Evolutionary conservation across 92 coral and sea anemone species (phyloP).

Genomic region (Nematostella vectensis): DNA sequence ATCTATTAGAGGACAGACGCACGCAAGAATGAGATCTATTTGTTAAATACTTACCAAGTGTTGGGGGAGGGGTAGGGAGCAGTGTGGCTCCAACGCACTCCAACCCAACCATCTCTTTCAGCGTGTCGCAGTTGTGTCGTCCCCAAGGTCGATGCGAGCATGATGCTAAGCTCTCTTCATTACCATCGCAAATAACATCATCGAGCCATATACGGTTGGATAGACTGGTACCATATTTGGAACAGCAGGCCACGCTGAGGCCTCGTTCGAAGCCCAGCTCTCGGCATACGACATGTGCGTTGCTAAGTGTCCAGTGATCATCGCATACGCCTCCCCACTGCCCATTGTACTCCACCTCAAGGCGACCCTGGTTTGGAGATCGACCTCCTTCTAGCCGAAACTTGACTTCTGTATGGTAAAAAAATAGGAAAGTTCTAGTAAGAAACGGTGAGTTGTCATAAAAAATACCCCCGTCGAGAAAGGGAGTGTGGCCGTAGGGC

Average conservation of each 20-base stretch:
- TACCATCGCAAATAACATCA: constrained; percentile 29
- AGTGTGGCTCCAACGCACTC: constrained; percentile 6
- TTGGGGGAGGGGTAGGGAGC: background rate
- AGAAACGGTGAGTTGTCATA: background rate
- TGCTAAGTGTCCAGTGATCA: constrained; percentile 22
- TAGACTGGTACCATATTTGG: constrained; percentile 17
- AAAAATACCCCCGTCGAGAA: no score
- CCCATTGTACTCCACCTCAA: constrained; percentile 27
- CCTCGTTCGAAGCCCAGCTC: constrained; percentile 31
- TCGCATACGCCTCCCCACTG: constrained; percentile 35
- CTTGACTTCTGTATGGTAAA: background rate
- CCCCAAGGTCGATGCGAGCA: constrained; percentile 25
- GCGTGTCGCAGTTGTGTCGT: constrained; percentile 10
- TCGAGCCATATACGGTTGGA: constrained; percentile 23
- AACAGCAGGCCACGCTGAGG: constrained; percentile 17
- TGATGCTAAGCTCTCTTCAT: constrained; percentile 16
- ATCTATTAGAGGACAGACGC: no score
- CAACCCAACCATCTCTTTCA: constrained; percentile 26
- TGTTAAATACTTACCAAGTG: constrained; percentile 5
- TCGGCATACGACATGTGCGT: constrained; percentile 36
- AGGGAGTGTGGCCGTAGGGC: no score
- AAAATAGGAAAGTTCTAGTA: background rate
- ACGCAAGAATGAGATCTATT: no score
- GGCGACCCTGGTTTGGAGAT: constrained; percentile 24
- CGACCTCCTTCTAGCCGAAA: constrained; percentile 35